Base-by-base conservation (phyloP, 2,888 invertebrate species). In the Matsumyia berberina region DNA sequence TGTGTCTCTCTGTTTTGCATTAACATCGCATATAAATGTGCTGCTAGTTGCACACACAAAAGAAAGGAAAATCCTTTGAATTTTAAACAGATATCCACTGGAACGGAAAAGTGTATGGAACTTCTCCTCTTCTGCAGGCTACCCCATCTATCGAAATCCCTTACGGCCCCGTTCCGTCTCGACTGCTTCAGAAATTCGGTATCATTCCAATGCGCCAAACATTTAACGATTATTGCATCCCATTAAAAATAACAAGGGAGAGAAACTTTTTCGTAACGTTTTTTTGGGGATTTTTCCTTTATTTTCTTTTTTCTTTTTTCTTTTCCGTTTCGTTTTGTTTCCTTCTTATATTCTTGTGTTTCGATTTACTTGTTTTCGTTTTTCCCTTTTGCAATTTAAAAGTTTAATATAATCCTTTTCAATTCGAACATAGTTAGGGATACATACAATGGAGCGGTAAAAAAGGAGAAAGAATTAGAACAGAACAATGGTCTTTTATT, bases 241-340 rank as follows among this genome's bases (percentile, higher is more conserved):
- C 90, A 91, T 91, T 91, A 91, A 91, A 91, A 90, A 90, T 91
- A 91, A 91, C 90, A 90, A 91, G 90, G 89, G 80, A 85, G 70
- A 72, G 89, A 89, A 91, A 90, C 89, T 90, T 90, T 90, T 90
- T 88, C 89, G 88, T 88, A 89, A 89, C 89, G 89, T 89, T 88
- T 89, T 89, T 88, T 88, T 88, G 90, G 89, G 89, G 89, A 89
- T 88, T 46, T 58, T 60, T 35, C n/a, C n/a, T n/a, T n/a, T n/a
- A n/a, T 9, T 29, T 29, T 29, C 33, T n/a, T 3, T 35, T 24
- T 15, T 39, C n/a, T 55, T 33, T 35, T 44, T 33, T 72, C 24
- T 57, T 11, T 53, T 9, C 5, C 17, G 46, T 15, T 55, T 44
- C 60, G 42, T 37, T 46, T 2, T 7, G 15, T 44, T 35, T 5